Evolutionary conservation across 2,888 invertebrate genomes (phyloP).

Genomic region (Eulithis prunata): DNA sequence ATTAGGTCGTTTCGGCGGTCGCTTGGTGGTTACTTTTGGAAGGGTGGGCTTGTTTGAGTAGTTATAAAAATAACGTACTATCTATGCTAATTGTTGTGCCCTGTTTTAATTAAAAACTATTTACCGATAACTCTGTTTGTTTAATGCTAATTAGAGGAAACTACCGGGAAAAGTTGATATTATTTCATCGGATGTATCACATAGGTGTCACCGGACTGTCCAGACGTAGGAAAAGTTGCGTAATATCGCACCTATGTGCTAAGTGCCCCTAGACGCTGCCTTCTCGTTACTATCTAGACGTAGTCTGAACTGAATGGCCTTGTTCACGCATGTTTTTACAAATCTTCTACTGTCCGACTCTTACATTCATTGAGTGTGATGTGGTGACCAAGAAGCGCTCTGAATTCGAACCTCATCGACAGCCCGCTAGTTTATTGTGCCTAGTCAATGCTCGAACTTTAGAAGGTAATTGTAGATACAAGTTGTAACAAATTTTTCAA

Average conservation of each 20-base stretch:
- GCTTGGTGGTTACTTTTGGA: background rate
- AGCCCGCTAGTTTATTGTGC: background rate
- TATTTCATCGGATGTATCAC: conserved; percentile 42
- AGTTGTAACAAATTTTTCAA: conserved; percentile 16
- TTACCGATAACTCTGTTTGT: background rate
- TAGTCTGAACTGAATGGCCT: conserved; percentile 42
- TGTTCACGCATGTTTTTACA: conserved; percentile 29
- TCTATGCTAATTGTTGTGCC: background rate
- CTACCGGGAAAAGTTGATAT: conserved; percentile 3
- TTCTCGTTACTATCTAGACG: conserved; percentile 45
- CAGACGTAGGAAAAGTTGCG: conserved; percentile 61
- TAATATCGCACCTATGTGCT: conserved; percentile 72
- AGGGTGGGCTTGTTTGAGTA: background rate
- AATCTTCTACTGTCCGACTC: conserved; percentile 3
- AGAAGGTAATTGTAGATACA: conserved; percentile 4
- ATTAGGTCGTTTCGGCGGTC: background rate
- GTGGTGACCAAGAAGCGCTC: background rate
- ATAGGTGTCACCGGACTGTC: conserved; percentile 50
- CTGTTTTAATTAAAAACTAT: too few species aligned
- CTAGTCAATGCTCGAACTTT: background rate
- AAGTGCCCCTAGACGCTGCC: conserved; percentile 58
- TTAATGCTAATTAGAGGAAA: conserved; percentile 5
- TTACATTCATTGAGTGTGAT: conserved; percentile 6
- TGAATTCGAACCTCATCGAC: background rate
- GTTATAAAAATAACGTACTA: background rate